phyloP scores from a whole-genome alignment of 1,140 invertebrate genomes.

The Micrasema longulum region DNA sequence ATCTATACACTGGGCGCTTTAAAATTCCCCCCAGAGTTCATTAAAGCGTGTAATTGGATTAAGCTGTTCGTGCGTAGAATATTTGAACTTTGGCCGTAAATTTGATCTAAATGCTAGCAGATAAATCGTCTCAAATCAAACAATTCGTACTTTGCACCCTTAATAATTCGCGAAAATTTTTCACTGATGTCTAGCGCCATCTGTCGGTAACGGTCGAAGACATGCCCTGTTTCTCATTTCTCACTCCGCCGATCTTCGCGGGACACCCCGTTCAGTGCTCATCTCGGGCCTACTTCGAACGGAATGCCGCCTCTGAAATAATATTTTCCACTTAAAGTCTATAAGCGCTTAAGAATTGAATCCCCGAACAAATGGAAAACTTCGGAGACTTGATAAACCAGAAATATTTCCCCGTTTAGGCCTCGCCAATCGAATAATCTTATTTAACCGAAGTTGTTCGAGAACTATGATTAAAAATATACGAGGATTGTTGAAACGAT shows the following conservation, averaged over 20 bases:
- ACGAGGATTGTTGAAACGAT: background rate
- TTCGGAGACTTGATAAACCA: conserved; percentile 34
- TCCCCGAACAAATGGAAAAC: conserved; percentile 35
- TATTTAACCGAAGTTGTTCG: conserved; percentile 9
- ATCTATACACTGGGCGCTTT: background rate
- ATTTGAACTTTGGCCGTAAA: conserved; percentile 39
- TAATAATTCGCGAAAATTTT: conserved; percentile 43
- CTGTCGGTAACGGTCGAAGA: conserved; percentile 38
- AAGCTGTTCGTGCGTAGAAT: conserved; percentile 36
- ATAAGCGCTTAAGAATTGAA: conserved; percentile 40
- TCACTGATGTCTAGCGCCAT: conserved; percentile 39
- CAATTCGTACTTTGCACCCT: conserved; percentile 30
- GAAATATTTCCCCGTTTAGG: conserved; percentile 28
- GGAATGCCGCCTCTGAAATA: conserved; percentile 45
- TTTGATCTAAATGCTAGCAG: conserved; percentile 30
- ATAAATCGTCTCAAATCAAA: conserved; percentile 42
- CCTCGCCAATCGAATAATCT: conserved; percentile 13
- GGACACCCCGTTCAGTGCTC: background rate
- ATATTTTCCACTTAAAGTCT: conserved; percentile 46
- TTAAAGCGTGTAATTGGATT: conserved; percentile 41
- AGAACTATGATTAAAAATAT: conserved; percentile 19
- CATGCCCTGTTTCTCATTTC: conserved; percentile 36
- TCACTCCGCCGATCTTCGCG: background rate
- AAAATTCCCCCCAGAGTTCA: conserved; percentile 27
- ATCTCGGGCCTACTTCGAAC: conserved; percentile 28